Percentiles rank a stretch among this genome's conserved stretches.
These are phyloP conservation scores for Pristionchus mayeri DNA, from an alignment of 2,888 invertebrate genomes.

Conservation along the genomic window DNA sequence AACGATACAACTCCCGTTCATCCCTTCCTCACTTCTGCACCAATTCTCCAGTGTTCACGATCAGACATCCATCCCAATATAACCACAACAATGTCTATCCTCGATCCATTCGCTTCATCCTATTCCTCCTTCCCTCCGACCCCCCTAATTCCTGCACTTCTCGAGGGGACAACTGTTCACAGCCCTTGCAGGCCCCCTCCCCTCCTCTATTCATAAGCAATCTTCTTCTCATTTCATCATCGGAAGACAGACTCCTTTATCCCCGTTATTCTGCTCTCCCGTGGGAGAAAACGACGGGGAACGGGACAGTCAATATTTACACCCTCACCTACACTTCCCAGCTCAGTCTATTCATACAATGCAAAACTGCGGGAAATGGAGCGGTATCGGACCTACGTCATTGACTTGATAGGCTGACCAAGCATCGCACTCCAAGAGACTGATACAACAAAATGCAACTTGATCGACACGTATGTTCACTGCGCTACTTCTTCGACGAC, in stretches of 20 bases:
- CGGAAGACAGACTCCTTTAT: neutral
- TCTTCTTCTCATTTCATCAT: slow-evolving; percentile 33
- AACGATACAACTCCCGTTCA: no score
- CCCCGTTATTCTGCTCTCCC: neutral
- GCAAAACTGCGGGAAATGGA: neutral
- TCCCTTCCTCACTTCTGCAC: no score
- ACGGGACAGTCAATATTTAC: slow-evolving; percentile 27
- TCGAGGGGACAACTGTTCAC: neutral
- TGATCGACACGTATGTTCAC: no score
- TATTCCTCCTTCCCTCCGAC: neutral
- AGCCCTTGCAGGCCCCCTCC: neutral
- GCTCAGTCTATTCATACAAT: neutral
- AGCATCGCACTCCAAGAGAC: no score
- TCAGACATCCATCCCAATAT: no score
- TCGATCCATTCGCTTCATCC: no score
- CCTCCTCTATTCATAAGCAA: slow-evolving; percentile 21
- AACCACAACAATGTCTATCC: no score
- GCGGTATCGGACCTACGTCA: neutral
- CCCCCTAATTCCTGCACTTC: neutral
- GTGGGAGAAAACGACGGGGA: slow-evolving; percentile 9
- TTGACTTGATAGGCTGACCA: neutral
- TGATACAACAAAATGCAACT: no score
- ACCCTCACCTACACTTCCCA: slow-evolving; percentile 1
- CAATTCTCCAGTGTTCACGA: no score
- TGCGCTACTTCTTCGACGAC: no score